phyloP scores from a whole-genome alignment of 1,140 invertebrate species.

The Apis dorsata region DNA sequence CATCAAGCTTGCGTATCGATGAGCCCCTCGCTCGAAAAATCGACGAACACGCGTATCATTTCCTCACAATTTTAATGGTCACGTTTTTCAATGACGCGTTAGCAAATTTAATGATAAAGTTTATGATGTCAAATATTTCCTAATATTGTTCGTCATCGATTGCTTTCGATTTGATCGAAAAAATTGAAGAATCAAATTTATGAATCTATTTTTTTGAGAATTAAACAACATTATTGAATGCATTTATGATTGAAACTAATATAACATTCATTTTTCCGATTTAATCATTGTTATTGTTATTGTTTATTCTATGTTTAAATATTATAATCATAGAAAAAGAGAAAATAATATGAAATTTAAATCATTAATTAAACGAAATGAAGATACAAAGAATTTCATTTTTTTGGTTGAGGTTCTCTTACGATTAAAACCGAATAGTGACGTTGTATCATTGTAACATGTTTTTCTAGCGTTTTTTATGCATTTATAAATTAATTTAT shows the following conservation, averaged over 20 bases:
- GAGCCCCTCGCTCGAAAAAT: constrained; percentile 43
- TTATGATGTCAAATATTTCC: not conserved
- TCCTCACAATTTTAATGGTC: constrained; percentile 8
- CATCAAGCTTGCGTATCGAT: not conserved
- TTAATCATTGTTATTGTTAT: not conserved
- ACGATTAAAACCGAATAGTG: not conserved
- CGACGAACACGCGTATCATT: not conserved
- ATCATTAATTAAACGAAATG: constrained; percentile 12
- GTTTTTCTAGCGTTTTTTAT: not conserved
- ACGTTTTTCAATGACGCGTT: not conserved
- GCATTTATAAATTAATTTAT: not conserved
- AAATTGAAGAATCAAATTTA: not conserved
- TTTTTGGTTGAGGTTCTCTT: constrained; percentile 2
- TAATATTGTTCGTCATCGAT: not conserved
- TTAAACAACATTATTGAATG: too few species aligned
- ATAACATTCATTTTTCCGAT: not conserved
- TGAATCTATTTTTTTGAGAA: too few species aligned
- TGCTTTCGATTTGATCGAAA: not conserved
- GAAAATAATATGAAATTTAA: not conserved
- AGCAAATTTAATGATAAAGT: not conserved
- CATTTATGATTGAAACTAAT: not conserved
- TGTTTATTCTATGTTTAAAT: not conserved
- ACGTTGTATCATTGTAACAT: not conserved
- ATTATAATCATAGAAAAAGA: not conserved
- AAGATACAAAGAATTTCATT: not conserved